Conservation (phyloP, 2,888 invertebrate genomes). For the Drosophila anceps region DNA sequence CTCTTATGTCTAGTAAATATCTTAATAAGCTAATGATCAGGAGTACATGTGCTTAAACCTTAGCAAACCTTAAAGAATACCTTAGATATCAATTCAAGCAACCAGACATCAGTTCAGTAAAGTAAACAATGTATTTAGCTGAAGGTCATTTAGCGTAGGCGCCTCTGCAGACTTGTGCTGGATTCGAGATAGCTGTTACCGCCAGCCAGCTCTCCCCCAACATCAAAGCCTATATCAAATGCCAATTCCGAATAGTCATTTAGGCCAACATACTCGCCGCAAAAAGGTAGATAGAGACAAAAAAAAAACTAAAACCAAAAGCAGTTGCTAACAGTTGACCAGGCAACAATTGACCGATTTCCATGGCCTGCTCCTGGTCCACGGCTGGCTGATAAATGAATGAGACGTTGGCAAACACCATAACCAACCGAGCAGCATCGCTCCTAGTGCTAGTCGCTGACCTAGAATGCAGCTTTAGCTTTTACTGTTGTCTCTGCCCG, state of each 20-base stretch:
- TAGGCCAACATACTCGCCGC: conserved; percentile 58
- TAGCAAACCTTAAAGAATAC: neutral
- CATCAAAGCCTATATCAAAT: conserved; percentile 27
- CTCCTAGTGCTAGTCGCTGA: conserved; percentile 68
- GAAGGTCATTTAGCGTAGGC: conserved; percentile 45
- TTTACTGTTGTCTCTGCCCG: conserved; percentile 75
- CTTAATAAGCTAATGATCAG: neutral
- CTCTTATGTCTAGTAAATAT: too few relatives aligned
- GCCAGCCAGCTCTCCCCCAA: conserved; percentile 1
- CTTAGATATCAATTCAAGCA: neutral
- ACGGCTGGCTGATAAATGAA: conserved; percentile 68
- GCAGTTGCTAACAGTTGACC: conserved; percentile 71
- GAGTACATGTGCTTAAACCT: neutral
- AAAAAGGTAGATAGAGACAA: neutral
- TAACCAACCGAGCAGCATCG: conserved; percentile 46
- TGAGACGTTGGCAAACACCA: conserved; percentile 78
- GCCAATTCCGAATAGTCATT: conserved; percentile 51
- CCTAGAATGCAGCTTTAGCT: conserved; percentile 79
- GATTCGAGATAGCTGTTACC: conserved; percentile 13
- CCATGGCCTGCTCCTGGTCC: conserved; percentile 54
- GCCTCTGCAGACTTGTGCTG: conserved; percentile 12
- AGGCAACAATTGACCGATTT: conserved; percentile 78
- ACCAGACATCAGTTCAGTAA: neutral
- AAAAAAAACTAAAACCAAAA: conserved; percentile 42
- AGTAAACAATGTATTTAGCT: conserved; percentile 18